A percentile compares a stretch with the other conserved stretches of the same genome.
These are phyloP conservation scores for Paracanthobrama guichenoti DNA, from an alignment of 2,113 vertebrate genomes.

Conservation along the genomic window DNA sequence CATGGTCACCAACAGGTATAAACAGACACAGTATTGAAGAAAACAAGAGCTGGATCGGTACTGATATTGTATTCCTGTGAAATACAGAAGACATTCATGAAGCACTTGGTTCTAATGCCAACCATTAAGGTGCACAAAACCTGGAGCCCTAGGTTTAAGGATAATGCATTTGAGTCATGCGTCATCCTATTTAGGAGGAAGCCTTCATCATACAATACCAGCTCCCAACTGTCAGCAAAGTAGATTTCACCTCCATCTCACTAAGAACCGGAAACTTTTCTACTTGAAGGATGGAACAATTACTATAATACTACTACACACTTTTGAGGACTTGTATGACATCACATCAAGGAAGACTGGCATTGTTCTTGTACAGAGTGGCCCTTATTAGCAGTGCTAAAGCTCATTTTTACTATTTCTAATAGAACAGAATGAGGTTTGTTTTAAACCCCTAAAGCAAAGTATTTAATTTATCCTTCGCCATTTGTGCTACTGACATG, in stretches of 20 bases:
- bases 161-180: background rate
- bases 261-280: background rate
- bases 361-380: background rate
- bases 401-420: background rate
- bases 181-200: background rate
- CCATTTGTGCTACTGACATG: background rate
- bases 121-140: background rate
- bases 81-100: background rate
- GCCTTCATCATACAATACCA: background rate
- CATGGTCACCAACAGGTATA: too few relatives aligned
- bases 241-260: background rate
- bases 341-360: background rate
- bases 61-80: background rate
- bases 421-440: background rate
- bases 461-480: background rate
- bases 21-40: background rate
- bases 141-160: background rate
- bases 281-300: background rate
- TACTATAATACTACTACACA: background rate
- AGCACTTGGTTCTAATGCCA: background rate
- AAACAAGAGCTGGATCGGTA: background rate
- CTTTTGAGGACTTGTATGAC: background rate
- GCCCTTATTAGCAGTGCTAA: background rate
- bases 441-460: background rate
- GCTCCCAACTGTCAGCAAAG: background rate